Evolutionary conservation across 2,113 vertebrate genomes (phyloP), one percentile per base, ranked within the genome.

Genomic region (Steatornis caripensis): DNA sequence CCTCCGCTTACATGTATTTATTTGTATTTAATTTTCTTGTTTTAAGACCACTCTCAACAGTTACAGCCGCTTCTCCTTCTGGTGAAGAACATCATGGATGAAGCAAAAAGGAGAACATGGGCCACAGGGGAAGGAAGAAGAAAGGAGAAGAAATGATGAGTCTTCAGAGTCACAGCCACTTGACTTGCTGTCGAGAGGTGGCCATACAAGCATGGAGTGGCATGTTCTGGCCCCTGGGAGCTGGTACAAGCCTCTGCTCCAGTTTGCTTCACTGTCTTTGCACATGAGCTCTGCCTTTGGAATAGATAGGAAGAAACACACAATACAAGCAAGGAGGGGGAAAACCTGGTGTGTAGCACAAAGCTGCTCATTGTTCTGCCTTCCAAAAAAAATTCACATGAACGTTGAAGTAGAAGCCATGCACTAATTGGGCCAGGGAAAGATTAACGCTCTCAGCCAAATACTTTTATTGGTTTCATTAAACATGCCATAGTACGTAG

Each of bases 261-360:
- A 66, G 83, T 70, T 2, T 90, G 55, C 48, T 87, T 80, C 58
- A 76, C 84, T 82, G 65, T 71, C 91, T 92, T 82, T 87, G 66
- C 65, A 66, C 41, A 36, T 55, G 71, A 96, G 69, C 58, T 95
- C 79, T 96, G 92, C 80, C 95, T 92, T 77, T 64, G 93, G 92
- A 91, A 97, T 13, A 96, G 93, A 96, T 97, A 96, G 96, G 95
- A 96, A 98, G 88, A 97, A 96, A 94, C 0, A 34, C 68, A 94
- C 89, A 97, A 84, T 78, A 48, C 49, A 80, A 36, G 66, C 75
- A 77, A 96, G 71, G 84, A 96, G 79, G 57, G 66, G 58, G 81
- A 78, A 82, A 97, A 93, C 84, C 95, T 95, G 75, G 71, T 78
- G 46, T 32, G 39, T 16, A 87, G 83, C 61, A 96, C 90, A 97